These are phyloP conservation scores for Drosophila nebulosa DNA, from an alignment of 1,140 invertebrate species.

Conservation along the genomic window DNA sequence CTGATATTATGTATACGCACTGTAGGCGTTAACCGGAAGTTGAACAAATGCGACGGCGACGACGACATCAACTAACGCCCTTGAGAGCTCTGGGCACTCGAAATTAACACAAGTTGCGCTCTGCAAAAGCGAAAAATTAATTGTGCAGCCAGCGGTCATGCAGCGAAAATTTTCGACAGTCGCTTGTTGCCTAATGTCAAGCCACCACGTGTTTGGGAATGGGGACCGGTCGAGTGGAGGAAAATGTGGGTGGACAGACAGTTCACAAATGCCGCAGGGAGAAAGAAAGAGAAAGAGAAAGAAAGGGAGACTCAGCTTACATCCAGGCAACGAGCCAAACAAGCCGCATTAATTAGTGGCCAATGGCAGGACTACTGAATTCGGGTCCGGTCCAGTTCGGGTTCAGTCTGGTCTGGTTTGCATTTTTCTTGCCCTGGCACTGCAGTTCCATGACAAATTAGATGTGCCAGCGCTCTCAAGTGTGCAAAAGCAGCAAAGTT, in stretches of 20 bases:
- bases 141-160: constrained; percentile 46
- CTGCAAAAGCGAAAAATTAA: constrained; percentile 45
- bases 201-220: not conserved
- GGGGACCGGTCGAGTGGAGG: not conserved
- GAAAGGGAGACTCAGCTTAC: constrained; percentile 20
- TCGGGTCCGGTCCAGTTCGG: not conserved
- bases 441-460: constrained; percentile 65
- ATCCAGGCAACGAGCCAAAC: constrained; percentile 50
- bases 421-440: constrained; percentile 43
- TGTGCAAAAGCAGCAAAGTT: constrained; percentile 60
- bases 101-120: constrained; percentile 31
- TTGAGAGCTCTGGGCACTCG: not conserved
- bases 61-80: not conserved
- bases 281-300: constrained; percentile 9
- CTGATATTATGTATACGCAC: constrained; percentile 53
- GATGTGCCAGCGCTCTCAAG: constrained; percentile 49
- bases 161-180: constrained; percentile 44
- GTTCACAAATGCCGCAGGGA: constrained; percentile 35
- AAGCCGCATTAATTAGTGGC: constrained; percentile 75
- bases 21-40: constrained; percentile 28
- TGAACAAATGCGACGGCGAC: constrained; percentile 26
- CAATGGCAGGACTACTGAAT: constrained; percentile 43
- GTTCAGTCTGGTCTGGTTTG: not conserved
- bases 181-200: constrained; percentile 33
- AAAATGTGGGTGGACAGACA: constrained; percentile 20